A percentile compares a stretch with the other conserved stretches of the same genome.
Conservation (phyloP, 2,797 vertebrate genomes). For the Lagocephalus sceleratus region DNA sequence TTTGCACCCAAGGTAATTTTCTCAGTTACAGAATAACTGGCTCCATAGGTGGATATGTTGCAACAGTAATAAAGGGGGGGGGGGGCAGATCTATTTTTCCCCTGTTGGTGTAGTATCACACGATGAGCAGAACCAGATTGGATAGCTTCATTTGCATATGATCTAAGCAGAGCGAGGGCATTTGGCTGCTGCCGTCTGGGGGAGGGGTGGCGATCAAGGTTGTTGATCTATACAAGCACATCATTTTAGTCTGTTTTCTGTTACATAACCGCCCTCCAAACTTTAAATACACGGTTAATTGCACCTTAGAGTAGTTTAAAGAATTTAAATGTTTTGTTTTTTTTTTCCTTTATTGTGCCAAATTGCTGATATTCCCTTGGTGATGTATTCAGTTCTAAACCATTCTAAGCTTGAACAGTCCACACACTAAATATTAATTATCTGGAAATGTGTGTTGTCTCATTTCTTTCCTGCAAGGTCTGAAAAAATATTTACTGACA, state of each 20-base stretch:
- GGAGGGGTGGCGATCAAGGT: constrained; percentile 4
- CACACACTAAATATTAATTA: constrained; percentile 12
- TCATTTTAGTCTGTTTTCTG: constrained; percentile 16
- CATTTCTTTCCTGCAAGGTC: constrained; percentile 7
- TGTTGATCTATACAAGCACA: constrained; percentile 10
- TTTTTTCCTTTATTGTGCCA: constrained; percentile 20
- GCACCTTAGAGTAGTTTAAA: constrained; percentile 5
- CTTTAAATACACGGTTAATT: constrained; percentile 37
- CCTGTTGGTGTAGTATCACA: constrained; percentile 36
- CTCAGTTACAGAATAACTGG: constrained; percentile 2
- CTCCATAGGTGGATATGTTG: neutral
- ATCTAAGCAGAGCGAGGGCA: constrained; percentile 70
- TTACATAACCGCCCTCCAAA: constrained; percentile 8
- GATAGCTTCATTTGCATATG: constrained; percentile 72
- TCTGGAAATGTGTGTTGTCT: constrained; percentile 19
- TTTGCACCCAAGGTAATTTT: neutral
- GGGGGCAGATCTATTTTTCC: constrained; percentile 67
- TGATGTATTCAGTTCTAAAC: constrained; percentile 33
- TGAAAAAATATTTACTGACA: constrained; percentile 10
- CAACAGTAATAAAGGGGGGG: constrained; percentile 20
- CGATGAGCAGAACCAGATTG: constrained; percentile 59
- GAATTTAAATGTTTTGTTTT: too few species aligned
- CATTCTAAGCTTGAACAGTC: constrained; percentile 28
- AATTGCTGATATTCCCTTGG: constrained; percentile 19
- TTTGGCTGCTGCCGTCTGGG: constrained; percentile 39